phyloP scores from a whole-genome alignment of 2,888 invertebrate species.

The Eupithecia subfuscata region DNA sequence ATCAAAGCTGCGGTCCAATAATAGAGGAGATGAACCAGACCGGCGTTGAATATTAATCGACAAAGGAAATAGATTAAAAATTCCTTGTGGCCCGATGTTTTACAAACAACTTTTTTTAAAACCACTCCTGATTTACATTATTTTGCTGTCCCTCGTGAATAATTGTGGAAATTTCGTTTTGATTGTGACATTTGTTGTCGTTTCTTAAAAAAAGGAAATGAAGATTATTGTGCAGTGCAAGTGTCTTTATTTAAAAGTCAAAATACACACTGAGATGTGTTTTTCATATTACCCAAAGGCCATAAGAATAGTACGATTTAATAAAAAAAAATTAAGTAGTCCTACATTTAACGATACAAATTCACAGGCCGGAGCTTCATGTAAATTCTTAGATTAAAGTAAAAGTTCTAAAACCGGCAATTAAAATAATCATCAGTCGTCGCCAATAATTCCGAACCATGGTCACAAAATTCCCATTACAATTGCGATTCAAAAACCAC shows the following conservation, averaged over 20 bases:
- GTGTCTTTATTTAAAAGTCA: neutral
- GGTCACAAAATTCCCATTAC: constrained; percentile 45
- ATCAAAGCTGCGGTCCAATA: constrained; percentile 80
- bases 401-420: constrained; percentile 35
- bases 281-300: neutral
- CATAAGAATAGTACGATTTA: neutral
- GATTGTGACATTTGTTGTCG: constrained; percentile 52
- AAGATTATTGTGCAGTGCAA: neutral
- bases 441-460: constrained; percentile 53
- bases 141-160: constrained; percentile 81
- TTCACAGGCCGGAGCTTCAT: neutral
- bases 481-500: constrained; percentile 69
- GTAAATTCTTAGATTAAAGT: neutral
- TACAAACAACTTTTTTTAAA: constrained; percentile 82
- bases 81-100: constrained; percentile 80
- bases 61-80: constrained; percentile 84
- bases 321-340: too few relatives aligned
- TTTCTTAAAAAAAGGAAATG: neutral
- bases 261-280: neutral
- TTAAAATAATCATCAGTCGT: constrained; percentile 59
- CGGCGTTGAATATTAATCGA: constrained; percentile 83
- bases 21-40: constrained; percentile 84
- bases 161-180: constrained; percentile 75
- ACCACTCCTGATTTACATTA: constrained; percentile 79
- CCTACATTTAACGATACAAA: neutral